Percentiles rank a stretch among this genome's conserved stretches.
phyloP scores from a whole-genome alignment of 2,888 invertebrate genomes.

The Emmelina monodactyla region DNA sequence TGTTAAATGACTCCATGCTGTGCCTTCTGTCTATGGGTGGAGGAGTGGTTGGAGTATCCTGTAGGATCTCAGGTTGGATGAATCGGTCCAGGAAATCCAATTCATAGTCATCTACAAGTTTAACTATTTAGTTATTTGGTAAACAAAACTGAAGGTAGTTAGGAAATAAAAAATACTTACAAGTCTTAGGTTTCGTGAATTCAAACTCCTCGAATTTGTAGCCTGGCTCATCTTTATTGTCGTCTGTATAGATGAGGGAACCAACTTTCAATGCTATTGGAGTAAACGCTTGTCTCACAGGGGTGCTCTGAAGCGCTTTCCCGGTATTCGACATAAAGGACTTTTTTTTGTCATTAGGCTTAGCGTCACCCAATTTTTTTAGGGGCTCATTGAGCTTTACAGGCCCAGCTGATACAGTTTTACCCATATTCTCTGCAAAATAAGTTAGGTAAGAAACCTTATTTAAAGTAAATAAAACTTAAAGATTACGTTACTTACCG shows the following conservation, averaged over 20 bases:
- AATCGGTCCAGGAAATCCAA: slow-evolving; percentile 37
- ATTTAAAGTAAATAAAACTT: not conserved
- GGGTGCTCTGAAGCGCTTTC: slow-evolving; percentile 41
- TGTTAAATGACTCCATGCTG: slow-evolving; percentile 34
- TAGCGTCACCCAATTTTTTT: slow-evolving; percentile 12
- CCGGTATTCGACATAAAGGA: slow-evolving; percentile 47
- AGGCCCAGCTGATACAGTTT: slow-evolving; percentile 33
- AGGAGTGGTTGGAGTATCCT: slow-evolving; percentile 35
- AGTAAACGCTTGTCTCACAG: slow-evolving; percentile 34
- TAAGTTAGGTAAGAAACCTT: not conserved
- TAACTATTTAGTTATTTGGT: no score
- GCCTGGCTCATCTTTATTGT: slow-evolving; percentile 20
- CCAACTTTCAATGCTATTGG: slow-evolving; percentile 39
- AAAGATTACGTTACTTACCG: slow-evolving; percentile 35
- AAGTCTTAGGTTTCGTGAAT: slow-evolving; percentile 34
- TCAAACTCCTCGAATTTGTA: slow-evolving; percentile 34
- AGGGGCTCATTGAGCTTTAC: slow-evolving; percentile 29
- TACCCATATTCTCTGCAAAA: slow-evolving; percentile 46
- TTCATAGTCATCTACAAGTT: slow-evolving; percentile 41
- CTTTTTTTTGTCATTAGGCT: slow-evolving; percentile 36
- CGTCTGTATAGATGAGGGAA: slow-evolving; percentile 42
- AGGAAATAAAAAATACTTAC: not conserved
- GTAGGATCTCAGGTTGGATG: slow-evolving; percentile 24
- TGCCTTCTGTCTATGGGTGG: slow-evolving; percentile 24
- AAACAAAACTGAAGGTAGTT: not conserved